These are phyloP conservation scores for Zenarchopterus dispar DNA, from an alignment of 2,797 vertebrate genomes.

Conservation along the genomic window DNA sequence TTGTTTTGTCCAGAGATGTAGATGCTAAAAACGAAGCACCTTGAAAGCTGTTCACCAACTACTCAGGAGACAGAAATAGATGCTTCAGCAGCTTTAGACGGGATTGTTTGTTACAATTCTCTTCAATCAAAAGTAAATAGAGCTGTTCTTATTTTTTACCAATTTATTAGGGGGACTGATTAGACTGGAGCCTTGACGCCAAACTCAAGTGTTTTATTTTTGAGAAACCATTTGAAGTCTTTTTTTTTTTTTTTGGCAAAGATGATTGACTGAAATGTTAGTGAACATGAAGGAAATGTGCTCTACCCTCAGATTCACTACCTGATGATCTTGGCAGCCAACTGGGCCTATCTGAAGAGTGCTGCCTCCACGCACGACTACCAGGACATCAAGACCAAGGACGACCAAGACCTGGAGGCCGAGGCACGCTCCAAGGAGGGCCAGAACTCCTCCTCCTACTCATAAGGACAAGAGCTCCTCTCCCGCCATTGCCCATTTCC, in stretches of 20 bases:
- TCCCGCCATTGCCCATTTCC: constrained; percentile 41
- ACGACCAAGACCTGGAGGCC: constrained; percentile 97
- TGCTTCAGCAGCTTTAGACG: too few relatives aligned
- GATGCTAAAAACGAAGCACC: constrained; percentile 6
- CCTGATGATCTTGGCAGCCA: constrained; percentile 98
- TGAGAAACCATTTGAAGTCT: too few relatives aligned
- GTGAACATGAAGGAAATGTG: too few relatives aligned
- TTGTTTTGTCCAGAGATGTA: constrained; percentile 26
- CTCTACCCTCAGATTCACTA: constrained; percentile 92
- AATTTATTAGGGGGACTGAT: too few relatives aligned
- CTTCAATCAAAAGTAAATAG: too few relatives aligned
- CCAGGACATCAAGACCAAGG: constrained; percentile 99
- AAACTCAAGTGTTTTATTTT: too few relatives aligned
- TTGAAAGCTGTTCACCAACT: not conserved
- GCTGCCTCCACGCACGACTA: constrained; percentile 96
- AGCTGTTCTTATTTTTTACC: too few relatives aligned
- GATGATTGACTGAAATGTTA: too few relatives aligned
- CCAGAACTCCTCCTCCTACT: constrained; percentile 99
- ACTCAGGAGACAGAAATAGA: not conserved
- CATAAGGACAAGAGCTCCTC: constrained; percentile 84
- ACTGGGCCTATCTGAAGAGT: constrained; percentile 99
- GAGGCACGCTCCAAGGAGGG: constrained; percentile 98
- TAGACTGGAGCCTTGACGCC: too few relatives aligned
- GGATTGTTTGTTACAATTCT: too few relatives aligned
- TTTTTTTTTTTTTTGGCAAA: too few relatives aligned